Evolutionary conservation across 2,113 vertebrate species (phyloP).

Genomic region (Piliocolobus tephrosceles): DNA sequence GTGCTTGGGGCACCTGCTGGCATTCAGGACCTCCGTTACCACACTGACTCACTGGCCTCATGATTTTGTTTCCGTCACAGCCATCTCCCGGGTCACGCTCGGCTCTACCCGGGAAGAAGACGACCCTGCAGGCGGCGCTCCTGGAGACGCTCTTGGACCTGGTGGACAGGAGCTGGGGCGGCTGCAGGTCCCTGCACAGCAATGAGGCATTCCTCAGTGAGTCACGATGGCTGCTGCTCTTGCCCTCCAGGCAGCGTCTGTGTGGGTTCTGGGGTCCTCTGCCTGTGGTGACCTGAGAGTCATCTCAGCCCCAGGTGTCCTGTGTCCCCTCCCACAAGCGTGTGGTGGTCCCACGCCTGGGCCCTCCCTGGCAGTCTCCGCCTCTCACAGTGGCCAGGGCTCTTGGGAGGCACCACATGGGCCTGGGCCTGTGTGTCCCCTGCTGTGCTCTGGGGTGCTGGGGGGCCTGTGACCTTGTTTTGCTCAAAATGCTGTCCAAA

Average conservation of each 20-base stretch:
- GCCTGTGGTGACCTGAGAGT: too few relatives aligned
- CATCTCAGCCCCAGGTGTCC: too few relatives aligned
- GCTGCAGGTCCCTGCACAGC: slow-evolving; percentile 83
- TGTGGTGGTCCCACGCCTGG: too few relatives aligned
- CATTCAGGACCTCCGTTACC: not conserved
- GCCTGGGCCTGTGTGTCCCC: not conserved
- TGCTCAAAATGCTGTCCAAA: not conserved
- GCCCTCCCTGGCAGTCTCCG: not conserved
- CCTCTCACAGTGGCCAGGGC: not conserved
- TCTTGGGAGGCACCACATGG: not conserved
- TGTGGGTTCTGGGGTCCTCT: not conserved
- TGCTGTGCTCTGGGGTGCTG: not conserved
- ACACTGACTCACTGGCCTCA: not conserved
- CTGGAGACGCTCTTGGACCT: slow-evolving; percentile 86
- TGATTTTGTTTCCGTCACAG: not conserved
- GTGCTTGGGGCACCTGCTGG: rapidly evolving
- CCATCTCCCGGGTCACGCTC: not conserved
- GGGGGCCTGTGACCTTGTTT: not conserved
- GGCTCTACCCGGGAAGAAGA: slow-evolving; percentile 75
- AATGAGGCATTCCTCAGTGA: slow-evolving; percentile 88
- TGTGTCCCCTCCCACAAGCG: not conserved
- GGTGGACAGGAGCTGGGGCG: slow-evolving; percentile 87
- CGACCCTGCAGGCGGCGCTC: slow-evolving; percentile 37
- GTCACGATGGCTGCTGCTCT: slow-evolving; percentile 30
- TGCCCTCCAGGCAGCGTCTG: not conserved